Evolutionary conservation across 2,888 invertebrate genomes (phyloP), one percentile per base, ranked within the genome.

Genomic region (Gerosis bhagava): DNA sequence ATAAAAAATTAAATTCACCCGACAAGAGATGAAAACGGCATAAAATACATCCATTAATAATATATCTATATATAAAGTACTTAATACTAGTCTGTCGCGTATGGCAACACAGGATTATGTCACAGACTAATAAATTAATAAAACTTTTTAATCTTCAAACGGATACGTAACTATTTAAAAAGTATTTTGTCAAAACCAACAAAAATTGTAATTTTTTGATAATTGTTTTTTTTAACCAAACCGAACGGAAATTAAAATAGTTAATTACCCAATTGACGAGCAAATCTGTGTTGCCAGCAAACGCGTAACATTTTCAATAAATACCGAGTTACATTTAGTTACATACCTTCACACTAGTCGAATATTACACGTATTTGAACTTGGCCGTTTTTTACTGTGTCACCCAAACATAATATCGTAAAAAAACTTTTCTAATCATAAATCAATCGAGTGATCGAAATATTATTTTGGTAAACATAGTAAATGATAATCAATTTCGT

Each of bases 311-410:
- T 45, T 5, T 54, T 57, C 57, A 67, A 68, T 67, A 68, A 67
- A 70, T 66, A 67, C 60, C 47, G 59, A 65, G 53, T 67, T 62
- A 67, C 63, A 67, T 70, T 70, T 69, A n/a, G 58, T 59, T 62
- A 67, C 60, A 65, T 73, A 72, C 68, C 68, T 63, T 67, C 68
- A 73, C 70, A 60, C 74, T 79, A 79, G 59, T 57, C 64, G 74
- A 71, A 72, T 76, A 73, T 76, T 75, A 78, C 73, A 77, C 65
- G 50, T 53, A 56, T 53, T 53, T 57, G 53, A 46, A 51, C 34
- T 35, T 43, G 36, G 29, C 24, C 28, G 21, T 47, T 53, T 50
- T 19, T 47, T 39, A 35, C 42, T 37, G 50, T 37, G 37, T 11
- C 46, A 49, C 41, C 49, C 51, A 15, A 11, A n/a, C n/a, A n/a